Evolutionary conservation across 1,140 invertebrate species (phyloP).

Genomic region (Drosophila punjabiensis): DNA sequence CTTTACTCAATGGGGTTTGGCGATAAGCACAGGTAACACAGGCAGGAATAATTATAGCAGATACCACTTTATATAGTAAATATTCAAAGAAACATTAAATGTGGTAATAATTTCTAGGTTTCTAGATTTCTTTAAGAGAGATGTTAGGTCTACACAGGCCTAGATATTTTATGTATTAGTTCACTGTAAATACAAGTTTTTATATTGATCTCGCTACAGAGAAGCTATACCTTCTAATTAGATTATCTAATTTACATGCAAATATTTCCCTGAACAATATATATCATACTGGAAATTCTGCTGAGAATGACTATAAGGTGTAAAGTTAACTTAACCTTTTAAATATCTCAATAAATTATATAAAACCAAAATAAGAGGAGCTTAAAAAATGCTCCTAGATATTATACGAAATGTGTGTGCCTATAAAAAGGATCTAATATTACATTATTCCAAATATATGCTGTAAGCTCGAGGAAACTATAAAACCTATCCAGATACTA

Average conservation of each 20-base stretch:
- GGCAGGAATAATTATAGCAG: neutral
- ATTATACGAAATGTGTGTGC: neutral
- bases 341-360: neutral
- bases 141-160: neutral
- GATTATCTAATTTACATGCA: neutral
- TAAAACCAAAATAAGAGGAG: neutral
- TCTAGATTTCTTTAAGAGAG: neutral
- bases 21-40: constrained; percentile 3
- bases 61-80: neutral
- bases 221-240: neutral
- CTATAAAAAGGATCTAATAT: neutral
- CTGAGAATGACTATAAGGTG: neutral
- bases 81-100: neutral
- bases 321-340: neutral
- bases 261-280: neutral
- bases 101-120: neutral
- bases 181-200: neutral
- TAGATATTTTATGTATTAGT: neutral
- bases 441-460: neutral
- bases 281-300: neutral
- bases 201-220: neutral
- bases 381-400: neutral
- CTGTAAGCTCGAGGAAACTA: neutral
- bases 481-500: neutral
- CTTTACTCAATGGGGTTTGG: constrained; percentile 10